phyloP scores from a whole-genome alignment of 2,113 vertebrate species.

The Oxyura jamaicensis region DNA sequence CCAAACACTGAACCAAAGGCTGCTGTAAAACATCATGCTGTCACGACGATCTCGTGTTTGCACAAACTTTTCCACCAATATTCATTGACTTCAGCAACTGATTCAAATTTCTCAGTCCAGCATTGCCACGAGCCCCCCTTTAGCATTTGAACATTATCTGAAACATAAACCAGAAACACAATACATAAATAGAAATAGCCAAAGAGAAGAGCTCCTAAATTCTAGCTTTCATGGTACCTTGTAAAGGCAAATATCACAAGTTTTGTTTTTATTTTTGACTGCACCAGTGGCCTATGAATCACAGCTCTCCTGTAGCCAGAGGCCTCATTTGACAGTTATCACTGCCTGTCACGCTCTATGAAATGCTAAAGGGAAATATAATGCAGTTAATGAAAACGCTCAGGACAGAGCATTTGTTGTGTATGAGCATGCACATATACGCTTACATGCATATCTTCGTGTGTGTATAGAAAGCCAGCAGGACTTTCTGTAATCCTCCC shows the following conservation, averaged over 20 bases:
- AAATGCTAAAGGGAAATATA: not conserved
- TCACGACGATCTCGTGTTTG: not conserved
- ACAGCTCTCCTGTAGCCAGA: not conserved
- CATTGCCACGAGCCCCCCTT: not conserved
- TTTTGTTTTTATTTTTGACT: not conserved
- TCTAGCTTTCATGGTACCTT: not conserved
- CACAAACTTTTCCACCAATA: not conserved
- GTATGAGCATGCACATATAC: not conserved
- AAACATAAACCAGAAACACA: not conserved
- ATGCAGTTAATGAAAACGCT: not conserved
- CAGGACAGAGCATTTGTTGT: not conserved
- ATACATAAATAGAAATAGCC: not conserved
- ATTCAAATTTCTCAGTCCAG: not conserved
- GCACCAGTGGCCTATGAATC: not conserved
- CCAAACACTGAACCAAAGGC: not conserved
- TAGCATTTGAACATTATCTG: not conserved
- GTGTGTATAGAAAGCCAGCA: not conserved
- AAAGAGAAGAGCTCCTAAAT: not conserved
- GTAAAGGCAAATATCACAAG: not conserved
- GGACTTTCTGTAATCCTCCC: fast-evolving
- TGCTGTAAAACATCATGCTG: not conserved
- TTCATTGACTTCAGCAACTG: not conserved
- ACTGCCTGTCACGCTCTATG: not conserved
- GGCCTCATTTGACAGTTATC: not conserved
- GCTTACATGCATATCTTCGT: fast-evolving